These are phyloP conservation scores for Noctilio leporinus DNA, from an alignment of 2,113 vertebrate genomes.

Conservation along the genomic window DNA sequence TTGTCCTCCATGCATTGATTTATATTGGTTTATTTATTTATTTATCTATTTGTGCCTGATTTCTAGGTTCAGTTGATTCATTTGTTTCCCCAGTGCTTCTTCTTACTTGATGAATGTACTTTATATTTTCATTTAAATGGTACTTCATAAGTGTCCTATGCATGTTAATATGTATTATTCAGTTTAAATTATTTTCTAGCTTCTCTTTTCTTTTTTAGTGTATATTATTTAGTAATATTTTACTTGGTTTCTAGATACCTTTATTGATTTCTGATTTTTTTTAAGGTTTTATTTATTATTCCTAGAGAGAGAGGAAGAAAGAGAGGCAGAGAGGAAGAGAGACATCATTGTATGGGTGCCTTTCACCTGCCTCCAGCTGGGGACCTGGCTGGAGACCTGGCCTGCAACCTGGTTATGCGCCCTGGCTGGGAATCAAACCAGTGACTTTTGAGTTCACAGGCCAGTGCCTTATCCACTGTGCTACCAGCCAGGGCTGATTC, in stretches of 20 bases:
- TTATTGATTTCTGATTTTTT: no score
- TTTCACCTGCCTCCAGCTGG: no score
- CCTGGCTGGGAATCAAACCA: no score
- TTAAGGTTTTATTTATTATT: no score
- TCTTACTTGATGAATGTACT: not conserved
- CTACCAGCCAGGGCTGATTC: no score
- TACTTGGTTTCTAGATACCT: not conserved
- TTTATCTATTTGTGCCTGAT: not conserved
- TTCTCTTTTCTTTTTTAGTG: not conserved
- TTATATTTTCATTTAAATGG: not conserved
- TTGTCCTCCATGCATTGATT: not conserved
- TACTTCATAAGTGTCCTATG: not conserved
- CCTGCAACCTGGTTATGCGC: no score
- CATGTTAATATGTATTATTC: not conserved
- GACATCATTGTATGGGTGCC: no score
- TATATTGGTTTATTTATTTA: not conserved
- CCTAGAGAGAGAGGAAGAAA: no score
- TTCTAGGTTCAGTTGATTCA: not conserved
- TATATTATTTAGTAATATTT: not conserved
- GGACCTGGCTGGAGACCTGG: no score
- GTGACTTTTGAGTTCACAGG: no score
- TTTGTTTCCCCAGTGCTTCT: not conserved
- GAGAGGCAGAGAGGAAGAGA: no score
- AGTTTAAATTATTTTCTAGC: not conserved
- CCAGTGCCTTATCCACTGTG: no score